Base-by-base conservation (phyloP, 2,888 invertebrate genomes). In the Synanthedon formicaeformis region DNA sequence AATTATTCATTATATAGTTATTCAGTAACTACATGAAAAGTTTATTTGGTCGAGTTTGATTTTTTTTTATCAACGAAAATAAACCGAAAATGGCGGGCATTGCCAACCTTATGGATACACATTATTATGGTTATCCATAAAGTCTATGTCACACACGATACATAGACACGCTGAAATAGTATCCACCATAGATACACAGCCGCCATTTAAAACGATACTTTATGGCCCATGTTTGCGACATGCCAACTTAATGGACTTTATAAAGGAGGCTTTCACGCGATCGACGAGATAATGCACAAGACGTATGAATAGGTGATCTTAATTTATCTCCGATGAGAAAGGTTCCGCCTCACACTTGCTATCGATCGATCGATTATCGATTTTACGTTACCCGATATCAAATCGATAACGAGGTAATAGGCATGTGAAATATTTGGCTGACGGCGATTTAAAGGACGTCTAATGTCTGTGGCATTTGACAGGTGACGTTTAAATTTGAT, bases 281-380 rank as follows among this genome's bases (percentile, higher is more conserved):
- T 77, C 67, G 55, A 45, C 63, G 65, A 77, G 81, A 81, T 82
- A 82, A 80, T 76, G 71, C 69, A 63, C 66, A 69, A 69, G 81
- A 82, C 83, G 64, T 73, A 76, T 86, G 82, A 85, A 86, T 85
- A 76, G 85, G 77, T 81, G 82, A 79, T 84, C 81, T 83, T 84
- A 83, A 85, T 81, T 83, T 81, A 83, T 78, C 75, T 73, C 53
- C 51, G 56, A 55, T 55, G 72, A 73, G 77, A 77, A 71, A 74
- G 76, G 76, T 78, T 78, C 77, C 79, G 78, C 74, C 75, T 77
- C 78, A 77, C 77, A 79, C 75, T 75, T 67, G 56, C 62, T 70
- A 71, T 73, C 73, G 74, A 71, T 71, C 69, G 73, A 23, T 34
- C 34, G 34, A 74, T 79, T 78, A 81, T 81, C 78, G 78, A 81